Conservation (phyloP, 2,113 vertebrate species). For the Tichodroma muraria region DNA sequence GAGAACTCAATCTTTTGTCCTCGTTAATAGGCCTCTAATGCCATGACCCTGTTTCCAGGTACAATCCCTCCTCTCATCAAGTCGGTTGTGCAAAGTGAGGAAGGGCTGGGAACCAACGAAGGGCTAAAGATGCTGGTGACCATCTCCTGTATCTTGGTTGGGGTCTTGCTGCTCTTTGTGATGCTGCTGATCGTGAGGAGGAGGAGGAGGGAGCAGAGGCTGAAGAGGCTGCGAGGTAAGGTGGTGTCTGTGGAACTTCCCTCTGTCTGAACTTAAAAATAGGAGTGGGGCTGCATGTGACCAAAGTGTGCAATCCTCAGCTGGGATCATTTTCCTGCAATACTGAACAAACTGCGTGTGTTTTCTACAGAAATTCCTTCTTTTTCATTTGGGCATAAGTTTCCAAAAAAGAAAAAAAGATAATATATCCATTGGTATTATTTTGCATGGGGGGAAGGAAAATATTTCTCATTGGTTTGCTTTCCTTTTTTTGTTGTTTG, state of each 20-base stretch:
- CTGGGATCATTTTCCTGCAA: neutral
- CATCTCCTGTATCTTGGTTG: slow-evolving; percentile 91
- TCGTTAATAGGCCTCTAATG: slow-evolving; percentile 53
- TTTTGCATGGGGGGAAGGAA: neutral
- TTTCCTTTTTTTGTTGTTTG: neutral
- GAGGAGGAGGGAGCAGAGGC: slow-evolving; percentile 90
- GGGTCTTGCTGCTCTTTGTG: slow-evolving; percentile 87
- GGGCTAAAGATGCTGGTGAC: slow-evolving; percentile 98
- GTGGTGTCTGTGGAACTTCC: too few species aligned
- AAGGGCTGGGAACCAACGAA: slow-evolving; percentile 88
- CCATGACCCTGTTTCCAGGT: slow-evolving; percentile 72
- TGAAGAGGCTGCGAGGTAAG: slow-evolving; percentile 93
- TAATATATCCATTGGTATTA: neutral
- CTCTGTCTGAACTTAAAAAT: rapidly evolving
- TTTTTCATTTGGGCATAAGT: neutral
- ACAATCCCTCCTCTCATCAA: slow-evolving; percentile 96
- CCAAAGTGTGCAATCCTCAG: neutral
- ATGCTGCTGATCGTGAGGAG: slow-evolving; percentile 89
- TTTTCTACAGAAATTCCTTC: neutral
- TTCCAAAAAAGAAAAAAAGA: neutral
- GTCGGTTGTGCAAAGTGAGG: slow-evolving; percentile 86
- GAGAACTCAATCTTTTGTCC: slow-evolving; percentile 8
- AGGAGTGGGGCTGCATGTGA: neutral
- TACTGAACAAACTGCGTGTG: neutral
- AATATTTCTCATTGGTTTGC: neutral